Evolutionary conservation across 2,113 vertebrate genomes (phyloP), one percentile per base, ranked within the genome.

Genomic region (Tragelaphus buxtoni): DNA sequence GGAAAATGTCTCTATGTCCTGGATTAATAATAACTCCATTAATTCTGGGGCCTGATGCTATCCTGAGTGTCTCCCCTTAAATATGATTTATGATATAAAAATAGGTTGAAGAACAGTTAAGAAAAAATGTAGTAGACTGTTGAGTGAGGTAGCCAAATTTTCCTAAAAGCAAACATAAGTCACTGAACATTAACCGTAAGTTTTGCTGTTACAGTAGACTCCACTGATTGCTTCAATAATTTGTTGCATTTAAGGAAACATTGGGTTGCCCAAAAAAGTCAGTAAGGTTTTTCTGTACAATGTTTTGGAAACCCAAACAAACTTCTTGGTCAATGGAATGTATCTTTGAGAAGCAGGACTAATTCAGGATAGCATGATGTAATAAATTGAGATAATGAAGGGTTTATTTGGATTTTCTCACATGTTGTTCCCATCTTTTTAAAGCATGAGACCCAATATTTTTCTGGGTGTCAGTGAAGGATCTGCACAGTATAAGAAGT

Each of bases 401-500:
- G 8, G 9, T 35, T 11, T 49, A 12, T 53, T n/a, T 51, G 2
- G 18, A 18, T 81, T 63, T n/a, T 69, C 72, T 96, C 18, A 96
- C 2, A 3, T 32, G 20, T 7, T 86, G 2, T 97, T 95, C 55
- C 61, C 80, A 0, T 97, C 88, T 95, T 93, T 72, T 95, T 76
- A 74, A 98, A 99, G 99, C 98, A 99, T 99, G 99, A 97, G 99
- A 69, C 99, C 99, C 83, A 99, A 99, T 96, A 99, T 99, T 98
- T 99, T 99, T 96, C 98, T 99, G 98, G 99, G 99, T 0, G 99
- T 99, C 97, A 99, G 99, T 0, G 99, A 99, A 77, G 99, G 99
- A 60, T 99, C 99, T 0, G 99, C 99, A 30, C 99, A 99, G 72
- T 99, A 99, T 98, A 99, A 97, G 97, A 99, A 99, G 97, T 99